Conservation (phyloP, 2,888 invertebrate species). For the Ophonus ardosiacus region DNA sequence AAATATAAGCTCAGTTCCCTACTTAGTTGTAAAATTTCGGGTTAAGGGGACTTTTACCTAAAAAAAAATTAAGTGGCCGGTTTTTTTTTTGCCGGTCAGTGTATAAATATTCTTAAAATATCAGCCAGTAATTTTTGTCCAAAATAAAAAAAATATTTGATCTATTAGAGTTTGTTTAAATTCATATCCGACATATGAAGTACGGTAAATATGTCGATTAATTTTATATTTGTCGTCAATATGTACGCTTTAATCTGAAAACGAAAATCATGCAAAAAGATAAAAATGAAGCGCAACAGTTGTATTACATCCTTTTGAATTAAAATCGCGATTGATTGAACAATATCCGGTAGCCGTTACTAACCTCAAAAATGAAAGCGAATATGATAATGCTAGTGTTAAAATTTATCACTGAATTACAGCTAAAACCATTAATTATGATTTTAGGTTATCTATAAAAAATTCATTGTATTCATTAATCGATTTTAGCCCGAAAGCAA, state of each 20-base stretch:
- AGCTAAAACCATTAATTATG: background rate
- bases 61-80: too few species aligned
- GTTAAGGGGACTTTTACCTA: too few species aligned
- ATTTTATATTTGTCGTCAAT: background rate
- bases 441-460: constrained; percentile 8
- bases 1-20: too few species aligned
- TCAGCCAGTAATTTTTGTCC: too few species aligned
- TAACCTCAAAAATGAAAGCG: constrained; percentile 20
- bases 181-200: background rate
- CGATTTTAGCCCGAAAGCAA: background rate
- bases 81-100: too few species aligned
- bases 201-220: background rate
- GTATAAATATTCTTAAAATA: too few species aligned
- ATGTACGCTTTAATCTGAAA: background rate
- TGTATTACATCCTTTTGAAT: constrained; percentile 8
- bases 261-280: constrained; percentile 3
- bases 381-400: background rate
- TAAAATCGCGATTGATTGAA: constrained; percentile 41
- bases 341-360: background rate
- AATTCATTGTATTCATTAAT: background rate
- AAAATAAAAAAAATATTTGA: too few species aligned
- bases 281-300: constrained; percentile 16
- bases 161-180: too few species aligned
- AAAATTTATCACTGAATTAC: background rate
- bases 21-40: too few species aligned